phyloP scores from a whole-genome alignment of 2,888 invertebrate species.

The Sphaeridia pumilis region DNA sequence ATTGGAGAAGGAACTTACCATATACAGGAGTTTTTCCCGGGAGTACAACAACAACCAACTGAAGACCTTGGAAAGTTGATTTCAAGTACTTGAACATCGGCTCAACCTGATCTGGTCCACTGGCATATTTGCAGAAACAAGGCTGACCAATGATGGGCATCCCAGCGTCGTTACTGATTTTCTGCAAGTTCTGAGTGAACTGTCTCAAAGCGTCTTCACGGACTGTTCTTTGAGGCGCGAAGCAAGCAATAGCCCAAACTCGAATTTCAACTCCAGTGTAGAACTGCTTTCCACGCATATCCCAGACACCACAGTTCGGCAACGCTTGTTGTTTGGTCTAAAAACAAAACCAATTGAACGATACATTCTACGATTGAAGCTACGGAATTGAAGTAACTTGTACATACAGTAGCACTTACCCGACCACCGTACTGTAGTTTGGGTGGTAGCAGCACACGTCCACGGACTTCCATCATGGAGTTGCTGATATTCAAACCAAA shows the following conservation, averaged over 20 bases:
- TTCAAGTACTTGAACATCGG: constrained; percentile 99
- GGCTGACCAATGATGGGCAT: constrained; percentile 99
- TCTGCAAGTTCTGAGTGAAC: constrained; percentile 95
- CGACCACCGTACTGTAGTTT: constrained; percentile 98
- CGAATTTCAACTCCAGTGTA: constrained; percentile 98
- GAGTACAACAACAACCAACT: constrained; percentile 91
- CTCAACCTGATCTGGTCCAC: constrained; percentile 98
- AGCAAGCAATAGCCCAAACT: constrained; percentile 99
- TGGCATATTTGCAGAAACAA: constrained; percentile 96
- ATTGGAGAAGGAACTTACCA: constrained; percentile 48
- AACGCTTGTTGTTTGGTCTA: constrained; percentile 89
- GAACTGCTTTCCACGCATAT: constrained; percentile 96
- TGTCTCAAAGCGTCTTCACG: constrained; percentile 85
- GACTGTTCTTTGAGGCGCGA: constrained; percentile 96
- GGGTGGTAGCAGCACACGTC: constrained; percentile 94
- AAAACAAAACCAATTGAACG: no score
- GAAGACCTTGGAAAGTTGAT: constrained; percentile 86
- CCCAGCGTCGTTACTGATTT: constrained; percentile 98
- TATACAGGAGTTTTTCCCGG: constrained; percentile 99
- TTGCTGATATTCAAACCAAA: constrained; percentile 96
- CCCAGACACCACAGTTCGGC: constrained; percentile 99
- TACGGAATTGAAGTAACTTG: no score
- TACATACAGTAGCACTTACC: no score
- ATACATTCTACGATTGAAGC: no score
- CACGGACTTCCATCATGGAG: constrained; percentile 99